phyloP scores from a whole-genome alignment of 2,888 invertebrate species.

The Stenurella melanura region DNA sequence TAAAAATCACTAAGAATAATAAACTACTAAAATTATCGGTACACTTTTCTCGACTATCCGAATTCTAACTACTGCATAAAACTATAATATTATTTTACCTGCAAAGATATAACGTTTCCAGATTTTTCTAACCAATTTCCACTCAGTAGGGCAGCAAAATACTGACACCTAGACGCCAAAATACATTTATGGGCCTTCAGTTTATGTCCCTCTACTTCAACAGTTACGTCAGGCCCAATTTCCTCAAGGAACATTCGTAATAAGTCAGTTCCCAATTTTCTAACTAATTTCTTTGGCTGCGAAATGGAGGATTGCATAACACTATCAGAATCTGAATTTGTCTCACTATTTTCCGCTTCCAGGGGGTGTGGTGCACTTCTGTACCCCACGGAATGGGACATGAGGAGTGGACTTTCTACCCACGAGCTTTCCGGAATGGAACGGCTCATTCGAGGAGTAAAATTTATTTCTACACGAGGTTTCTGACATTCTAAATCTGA shows the following conservation, averaged over 20 bases:
- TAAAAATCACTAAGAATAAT: no score
- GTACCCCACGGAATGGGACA: slow-evolving; percentile 79
- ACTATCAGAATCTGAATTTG: slow-evolving; percentile 62
- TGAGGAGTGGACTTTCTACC: slow-evolving; percentile 78
- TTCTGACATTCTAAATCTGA: slow-evolving; percentile 86
- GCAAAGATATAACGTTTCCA: slow-evolving; percentile 88
- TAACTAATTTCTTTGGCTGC: slow-evolving; percentile 65
- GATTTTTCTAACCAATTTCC: slow-evolving; percentile 89
- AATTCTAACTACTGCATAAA: slow-evolving; percentile 23
- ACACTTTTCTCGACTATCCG: no score
- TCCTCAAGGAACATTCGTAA: slow-evolving; percentile 94
- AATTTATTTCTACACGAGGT: slow-evolving; percentile 73
- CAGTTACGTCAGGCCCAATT: slow-evolving; percentile 90
- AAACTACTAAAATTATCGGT: no score
- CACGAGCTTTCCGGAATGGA: slow-evolving; percentile 83
- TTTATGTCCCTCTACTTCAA: slow-evolving; percentile 88
- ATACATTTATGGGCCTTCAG: slow-evolving; percentile 95
- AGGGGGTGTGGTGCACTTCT: slow-evolving; percentile 70
- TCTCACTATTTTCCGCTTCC: slow-evolving; percentile 67
- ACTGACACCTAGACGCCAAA: slow-evolving; percentile 92
- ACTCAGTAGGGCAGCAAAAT: slow-evolving; percentile 93
- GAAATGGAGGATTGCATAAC: slow-evolving; percentile 69
- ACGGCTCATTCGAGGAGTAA: slow-evolving; percentile 78
- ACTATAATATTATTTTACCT: slow-evolving; percentile 77
- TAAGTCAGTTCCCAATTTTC: slow-evolving; percentile 88